Percentiles rank a stretch among this genome's conserved stretches.
phyloP scores from a whole-genome alignment of 2,797 vertebrate genomes.

The Adelosebastes latens region DNA sequence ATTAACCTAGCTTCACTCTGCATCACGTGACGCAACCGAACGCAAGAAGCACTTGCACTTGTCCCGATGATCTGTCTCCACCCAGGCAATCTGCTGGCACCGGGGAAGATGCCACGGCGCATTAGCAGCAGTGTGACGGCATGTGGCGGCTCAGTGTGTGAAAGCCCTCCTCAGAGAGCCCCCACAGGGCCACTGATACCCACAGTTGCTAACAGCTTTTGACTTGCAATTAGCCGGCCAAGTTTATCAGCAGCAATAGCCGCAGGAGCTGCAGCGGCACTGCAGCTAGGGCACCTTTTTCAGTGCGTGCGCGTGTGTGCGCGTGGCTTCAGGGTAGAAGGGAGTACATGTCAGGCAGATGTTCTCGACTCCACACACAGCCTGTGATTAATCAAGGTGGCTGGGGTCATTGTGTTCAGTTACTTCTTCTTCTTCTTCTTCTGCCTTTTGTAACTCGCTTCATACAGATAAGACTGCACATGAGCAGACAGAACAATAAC shows the following conservation, averaged over 20 bases:
- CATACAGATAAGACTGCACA: slow-evolving; percentile 16
- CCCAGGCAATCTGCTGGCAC: slow-evolving; percentile 77
- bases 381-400: slow-evolving; percentile 62
- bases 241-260: slow-evolving; percentile 77
- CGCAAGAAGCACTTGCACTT: slow-evolving; percentile 23
- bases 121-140: slow-evolving; percentile 68
- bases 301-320: not conserved
- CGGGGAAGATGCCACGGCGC: slow-evolving; percentile 70
- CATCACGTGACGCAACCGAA: slow-evolving; percentile 12
- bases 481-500: slow-evolving; percentile 40
- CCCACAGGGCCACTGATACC: slow-evolving; percentile 71
- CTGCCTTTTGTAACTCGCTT: not conserved
- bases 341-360: slow-evolving; percentile 42
- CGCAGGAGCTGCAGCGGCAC: slow-evolving; percentile 53
- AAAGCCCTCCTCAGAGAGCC: slow-evolving; percentile 62
- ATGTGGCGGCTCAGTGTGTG: slow-evolving; percentile 61
- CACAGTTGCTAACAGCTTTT: slow-evolving; percentile 79
- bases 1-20: slow-evolving; percentile 42
- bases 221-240: slow-evolving; percentile 81
- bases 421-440: slow-evolving; percentile 5
- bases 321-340: not conserved
- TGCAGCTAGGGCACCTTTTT: slow-evolving; percentile 4
- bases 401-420: slow-evolving; percentile 29
- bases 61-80: slow-evolving; percentile 62
- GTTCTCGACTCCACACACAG: slow-evolving; percentile 33